Base-by-base conservation (phyloP, 2,888 invertebrate genomes). In the Scotopteryx bipunctaria region DNA sequence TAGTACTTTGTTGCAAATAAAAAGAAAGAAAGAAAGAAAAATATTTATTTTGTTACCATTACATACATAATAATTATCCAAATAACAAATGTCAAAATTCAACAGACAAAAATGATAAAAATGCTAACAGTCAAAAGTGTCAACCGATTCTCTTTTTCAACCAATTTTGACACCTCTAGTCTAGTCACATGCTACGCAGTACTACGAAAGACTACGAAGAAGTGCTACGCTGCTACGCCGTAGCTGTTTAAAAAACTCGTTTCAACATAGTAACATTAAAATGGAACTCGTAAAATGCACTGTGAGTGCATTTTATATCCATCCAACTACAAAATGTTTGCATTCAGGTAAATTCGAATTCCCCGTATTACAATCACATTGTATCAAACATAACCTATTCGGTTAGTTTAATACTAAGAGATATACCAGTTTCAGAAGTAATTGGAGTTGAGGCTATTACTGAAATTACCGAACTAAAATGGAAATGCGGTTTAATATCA, bases 401-500 rank as follows among this genome's bases (percentile, higher is more conserved):
- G 32, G 15, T 42, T 23, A 33, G 33, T 11, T 42, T 16, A 14
- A 19, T 27, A 19, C 17, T 19, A 36, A 44, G 44, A 16, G 36
- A 36, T 36, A 27, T 9, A n/a, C n/a, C 19, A 29, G 44, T 19
- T 44, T 25, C 13, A 19, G 36, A 44, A 44, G 19, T 29, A 36
- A 44, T 44, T 36, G 19, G 27, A 14, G 13, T 44, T 9, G 44
- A 25, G 17, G 29, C 19, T 31, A 29, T 29, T 17, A 41, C 40
- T 29, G 19, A 17, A 13, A 17, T 33, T 16, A 17, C n/a, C 31
- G 14, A 17, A 41, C 40, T 31, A 11, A 19, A 41, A 19, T 41
- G 17, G 11, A 4, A 40, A 3, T 41, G 41, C 19, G 41, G 41
- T 31, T 41, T 31, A 41, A 41, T 41, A 41, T 21, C 21, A 31